Conservation (phyloP, 1,140 invertebrate species). For the Musca domestica region DNA sequence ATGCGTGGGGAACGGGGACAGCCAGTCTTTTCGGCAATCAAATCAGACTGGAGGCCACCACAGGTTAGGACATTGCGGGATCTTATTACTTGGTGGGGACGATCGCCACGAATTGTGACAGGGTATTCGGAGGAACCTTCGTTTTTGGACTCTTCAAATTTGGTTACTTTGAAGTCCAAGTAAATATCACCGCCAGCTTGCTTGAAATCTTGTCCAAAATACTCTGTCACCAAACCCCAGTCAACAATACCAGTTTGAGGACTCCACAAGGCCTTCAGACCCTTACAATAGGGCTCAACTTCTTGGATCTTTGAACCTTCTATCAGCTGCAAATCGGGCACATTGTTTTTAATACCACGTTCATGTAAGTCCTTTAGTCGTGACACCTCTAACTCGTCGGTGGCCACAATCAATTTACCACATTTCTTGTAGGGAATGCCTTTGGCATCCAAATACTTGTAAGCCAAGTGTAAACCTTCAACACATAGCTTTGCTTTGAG, state of each 20-base stretch:
- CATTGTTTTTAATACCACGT: constrained; percentile 82
- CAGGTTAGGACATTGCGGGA: constrained; percentile 89
- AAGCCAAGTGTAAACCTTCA: constrained; percentile 76
- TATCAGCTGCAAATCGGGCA: constrained; percentile 80
- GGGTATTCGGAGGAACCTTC: constrained; percentile 58
- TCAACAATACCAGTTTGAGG: constrained; percentile 98
- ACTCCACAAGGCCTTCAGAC: constrained; percentile 93
- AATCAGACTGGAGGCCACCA: constrained; percentile 91
- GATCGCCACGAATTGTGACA: constrained; percentile 56
- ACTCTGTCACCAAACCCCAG: constrained; percentile 80
- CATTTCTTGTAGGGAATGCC: constrained; percentile 92
- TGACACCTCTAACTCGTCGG: constrained; percentile 67
- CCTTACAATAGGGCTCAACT: constrained; percentile 88
- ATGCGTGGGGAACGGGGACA: constrained; percentile 82
- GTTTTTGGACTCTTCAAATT: constrained; percentile 59
- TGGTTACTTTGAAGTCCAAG: constrained; percentile 68
- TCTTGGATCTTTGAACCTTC: constrained; percentile 74
- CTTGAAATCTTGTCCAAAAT: constrained; percentile 83
- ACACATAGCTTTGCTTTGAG: constrained; percentile 91
- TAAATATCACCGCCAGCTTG: constrained; percentile 75
- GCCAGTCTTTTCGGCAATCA: constrained; percentile 83
- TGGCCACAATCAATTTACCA: constrained; percentile 94
- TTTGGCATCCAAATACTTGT: constrained; percentile 87
- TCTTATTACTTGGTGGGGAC: constrained; percentile 54
- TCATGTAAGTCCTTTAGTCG: constrained; percentile 73